phyloP scores from a whole-genome alignment of 2,888 invertebrate genomes.

The Cryptophagus acutangulus region DNA sequence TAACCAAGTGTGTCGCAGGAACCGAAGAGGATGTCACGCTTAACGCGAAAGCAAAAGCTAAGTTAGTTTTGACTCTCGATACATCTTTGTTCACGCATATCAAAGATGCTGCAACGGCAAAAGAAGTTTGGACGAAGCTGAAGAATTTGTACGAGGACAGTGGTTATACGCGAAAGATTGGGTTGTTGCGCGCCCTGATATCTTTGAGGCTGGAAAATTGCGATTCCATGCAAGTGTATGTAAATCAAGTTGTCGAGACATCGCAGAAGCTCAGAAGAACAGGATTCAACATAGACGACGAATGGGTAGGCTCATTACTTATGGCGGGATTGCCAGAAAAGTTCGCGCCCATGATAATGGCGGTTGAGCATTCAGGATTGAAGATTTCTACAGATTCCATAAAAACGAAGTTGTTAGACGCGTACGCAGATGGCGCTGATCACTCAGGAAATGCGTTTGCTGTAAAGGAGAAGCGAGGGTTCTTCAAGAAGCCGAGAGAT shows the following conservation, averaged over 20 bases:
- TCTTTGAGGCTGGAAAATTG: conserved; percentile 27
- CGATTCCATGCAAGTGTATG: conserved; percentile 29
- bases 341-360: conserved; percentile 26
- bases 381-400: conserved; percentile 24
- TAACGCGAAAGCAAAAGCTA: conserved; percentile 29
- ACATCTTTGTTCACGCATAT: conserved; percentile 29
- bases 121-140: conserved; percentile 17
- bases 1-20: background rate
- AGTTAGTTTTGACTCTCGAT: conserved; percentile 31
- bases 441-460: background rate
- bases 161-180: conserved; percentile 18
- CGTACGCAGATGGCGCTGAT: background rate
- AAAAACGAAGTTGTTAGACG: conserved; percentile 25
- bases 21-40: background rate
- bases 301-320: conserved; percentile 31
- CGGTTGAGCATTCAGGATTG: conserved; percentile 25
- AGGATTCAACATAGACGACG: conserved; percentile 30
- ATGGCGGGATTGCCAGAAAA: conserved; percentile 26
- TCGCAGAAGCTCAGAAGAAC: conserved; percentile 29
- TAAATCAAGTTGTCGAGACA: conserved; percentile 32
- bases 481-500: conserved; percentile 1
- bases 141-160: conserved; percentile 15
- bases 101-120: conserved; percentile 14
- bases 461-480: too few relatives aligned
- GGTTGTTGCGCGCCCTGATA: conserved; percentile 26